phyloP scores from a whole-genome alignment of 2,797 vertebrate genomes.

The Paguma larvata region DNA sequence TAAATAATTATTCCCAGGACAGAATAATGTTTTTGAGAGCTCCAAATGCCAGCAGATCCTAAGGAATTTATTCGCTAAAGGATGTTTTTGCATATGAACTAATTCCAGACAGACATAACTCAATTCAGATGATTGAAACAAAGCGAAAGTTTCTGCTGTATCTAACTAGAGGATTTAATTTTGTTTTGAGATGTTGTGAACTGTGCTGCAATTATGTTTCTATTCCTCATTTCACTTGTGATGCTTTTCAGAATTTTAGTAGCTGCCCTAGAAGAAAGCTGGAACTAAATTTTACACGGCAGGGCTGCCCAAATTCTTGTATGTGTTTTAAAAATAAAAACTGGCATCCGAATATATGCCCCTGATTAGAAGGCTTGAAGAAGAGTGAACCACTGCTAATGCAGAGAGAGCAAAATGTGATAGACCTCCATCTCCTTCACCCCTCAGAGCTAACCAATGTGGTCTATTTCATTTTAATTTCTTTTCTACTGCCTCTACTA shows the following conservation, averaged over 20 bases:
- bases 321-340: background rate
- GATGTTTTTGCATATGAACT: conserved; percentile 16
- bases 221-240: background rate
- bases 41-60: conserved; percentile 11
- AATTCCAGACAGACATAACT: conserved; percentile 47
- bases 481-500: background rate
- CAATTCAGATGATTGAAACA: background rate
- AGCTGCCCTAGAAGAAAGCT: background rate
- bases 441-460: background rate
- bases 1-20: background rate
- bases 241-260: background rate
- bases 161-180: background rate
- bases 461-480: background rate
- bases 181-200: background rate
- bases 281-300: background rate
- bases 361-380: background rate
- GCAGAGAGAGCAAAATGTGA: background rate
- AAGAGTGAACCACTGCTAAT: background rate
- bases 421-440: background rate
- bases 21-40: background rate
- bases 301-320: background rate
- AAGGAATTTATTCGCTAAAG: conserved; percentile 31
- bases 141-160: background rate
- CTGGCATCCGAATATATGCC: background rate
- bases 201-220: background rate